Evolutionary conservation across 2,113 vertebrate genomes (phyloP).

Genomic region (Myrmophylax atrothorax): DNA sequence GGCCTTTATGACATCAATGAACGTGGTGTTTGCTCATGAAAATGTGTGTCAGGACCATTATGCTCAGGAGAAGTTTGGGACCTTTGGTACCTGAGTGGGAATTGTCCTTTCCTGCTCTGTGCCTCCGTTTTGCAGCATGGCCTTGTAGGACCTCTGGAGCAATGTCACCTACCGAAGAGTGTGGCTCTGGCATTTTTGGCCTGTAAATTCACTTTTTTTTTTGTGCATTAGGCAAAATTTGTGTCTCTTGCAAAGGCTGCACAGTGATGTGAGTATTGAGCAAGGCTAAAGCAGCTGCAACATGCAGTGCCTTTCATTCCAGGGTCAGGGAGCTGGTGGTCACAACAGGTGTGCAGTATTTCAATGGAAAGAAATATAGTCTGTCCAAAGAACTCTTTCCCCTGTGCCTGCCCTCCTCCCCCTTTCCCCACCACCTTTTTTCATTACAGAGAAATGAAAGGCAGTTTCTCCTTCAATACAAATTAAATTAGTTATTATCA

Average conservation of each 20-base stretch:
- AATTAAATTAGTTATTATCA: not conserved
- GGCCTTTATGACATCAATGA: not conserved
- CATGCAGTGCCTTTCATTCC: not conserved
- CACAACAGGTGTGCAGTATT: not conserved
- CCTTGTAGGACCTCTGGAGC: not conserved
- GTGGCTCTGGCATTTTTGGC: not conserved
- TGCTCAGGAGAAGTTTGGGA: not conserved
- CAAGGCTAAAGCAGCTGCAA: not conserved
- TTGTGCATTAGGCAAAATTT: not conserved
- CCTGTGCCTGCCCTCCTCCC: fast-evolving
- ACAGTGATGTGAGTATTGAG: not conserved
- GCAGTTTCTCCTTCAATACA: not conserved
- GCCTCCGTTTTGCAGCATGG: not conserved
- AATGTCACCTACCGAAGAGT: not conserved
- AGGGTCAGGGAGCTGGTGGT: not conserved
- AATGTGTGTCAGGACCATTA: not conserved
- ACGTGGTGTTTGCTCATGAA: not conserved
- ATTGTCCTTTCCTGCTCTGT: not conserved
- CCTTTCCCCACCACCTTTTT: not conserved
- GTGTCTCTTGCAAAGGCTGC: not conserved
- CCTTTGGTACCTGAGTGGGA: not conserved
- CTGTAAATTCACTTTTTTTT: not conserved
- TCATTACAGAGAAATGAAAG: not conserved
- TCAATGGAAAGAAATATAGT: not conserved
- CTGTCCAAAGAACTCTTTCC: not conserved